A percentile compares a stretch with the other conserved stretches of the same genome.
These are phyloP conservation scores for Anolis apletophallus DNA, from an alignment of 2,797 vertebrate genomes.

Conservation along the genomic window DNA sequence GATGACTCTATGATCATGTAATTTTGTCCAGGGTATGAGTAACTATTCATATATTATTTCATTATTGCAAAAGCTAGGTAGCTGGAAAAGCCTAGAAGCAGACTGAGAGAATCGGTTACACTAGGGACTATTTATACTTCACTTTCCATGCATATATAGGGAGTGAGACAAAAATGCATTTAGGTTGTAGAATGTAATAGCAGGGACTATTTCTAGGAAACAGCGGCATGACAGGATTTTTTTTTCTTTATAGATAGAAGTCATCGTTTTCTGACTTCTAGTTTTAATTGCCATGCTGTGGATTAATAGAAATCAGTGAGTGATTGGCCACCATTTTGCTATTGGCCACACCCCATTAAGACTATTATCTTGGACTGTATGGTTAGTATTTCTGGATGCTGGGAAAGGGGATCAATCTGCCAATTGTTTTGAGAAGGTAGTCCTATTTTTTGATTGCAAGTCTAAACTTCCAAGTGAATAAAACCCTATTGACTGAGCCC, in stretches of 20 bases:
- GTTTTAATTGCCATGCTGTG: not conserved
- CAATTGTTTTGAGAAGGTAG: not conserved
- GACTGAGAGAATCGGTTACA: not conserved
- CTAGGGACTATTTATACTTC: not conserved
- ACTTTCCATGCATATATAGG: not conserved
- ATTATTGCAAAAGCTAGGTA: not conserved
- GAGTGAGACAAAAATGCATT: not conserved
- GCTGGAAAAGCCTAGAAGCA: not conserved
- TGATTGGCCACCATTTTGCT: not conserved
- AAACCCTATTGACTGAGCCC: not conserved
- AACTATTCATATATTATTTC: not conserved
- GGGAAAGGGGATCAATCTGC: not conserved
- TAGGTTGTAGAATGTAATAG: not conserved
- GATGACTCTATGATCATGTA: not conserved
- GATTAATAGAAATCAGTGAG: not conserved
- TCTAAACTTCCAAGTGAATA: not conserved
- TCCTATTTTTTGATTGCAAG: not conserved
- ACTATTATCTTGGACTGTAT: not conserved
- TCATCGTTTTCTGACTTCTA: not conserved
- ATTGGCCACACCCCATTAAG: not conserved
- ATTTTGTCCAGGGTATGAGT: not conserved
- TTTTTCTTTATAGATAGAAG: not conserved
- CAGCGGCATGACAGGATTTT: not conserved
- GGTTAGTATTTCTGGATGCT: not conserved
- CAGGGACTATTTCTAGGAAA: not conserved